Base-by-base conservation (phyloP, 2,888 invertebrate genomes). In the Pristionchus fissidentatus region DNA sequence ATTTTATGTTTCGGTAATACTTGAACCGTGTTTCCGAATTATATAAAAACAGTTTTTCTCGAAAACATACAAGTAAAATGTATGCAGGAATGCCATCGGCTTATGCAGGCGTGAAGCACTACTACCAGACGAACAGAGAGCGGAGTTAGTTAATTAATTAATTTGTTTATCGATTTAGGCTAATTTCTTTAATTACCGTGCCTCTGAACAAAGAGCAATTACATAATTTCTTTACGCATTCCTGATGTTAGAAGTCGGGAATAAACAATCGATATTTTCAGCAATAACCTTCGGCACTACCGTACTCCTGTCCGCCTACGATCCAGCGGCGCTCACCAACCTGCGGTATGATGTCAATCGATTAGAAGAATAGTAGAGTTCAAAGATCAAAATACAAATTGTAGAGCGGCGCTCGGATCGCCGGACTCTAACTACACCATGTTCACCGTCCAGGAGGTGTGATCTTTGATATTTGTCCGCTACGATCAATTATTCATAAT, bases 71-170 rank as follows among this genome's bases (percentile, higher is more conserved):
- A n/a, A n/a, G n/a, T n/a, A n/a, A n/a, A n/a, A n/a, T n/a, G n/a
- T n/a, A n/a, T n/a, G 22, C 38, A 66, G 66, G 91, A 15, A 88
- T 89, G 13, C 90, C 90, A 3, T 85, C 89, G 3, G 81, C 86
- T 7, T 77, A 85, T 19, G 88, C 90, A 1, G 91, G 91, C 35
- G 88, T 91, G 52, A 91, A 90, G 81, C 86, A 84, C 82, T 84
- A 84, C 4, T 91, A 88, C 77, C 88, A 88, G 84, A 91, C 91
- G 38, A 91, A 91, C 85, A 83, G 91, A 38, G 88, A 90, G 60
- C 83, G 91, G 87, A 55, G 80, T 80, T 2, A 52, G 80, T n/a
- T 38, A 7, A 5, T 77, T 1, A n/a, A 52, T 77, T 4, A 26
- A 1, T 26, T 3, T 26, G 43, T 3, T 46, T 2, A 13, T 46